These are phyloP conservation scores for Falco columbarius DNA, from an alignment of 2,797 vertebrate genomes.

Conservation along the genomic window DNA sequence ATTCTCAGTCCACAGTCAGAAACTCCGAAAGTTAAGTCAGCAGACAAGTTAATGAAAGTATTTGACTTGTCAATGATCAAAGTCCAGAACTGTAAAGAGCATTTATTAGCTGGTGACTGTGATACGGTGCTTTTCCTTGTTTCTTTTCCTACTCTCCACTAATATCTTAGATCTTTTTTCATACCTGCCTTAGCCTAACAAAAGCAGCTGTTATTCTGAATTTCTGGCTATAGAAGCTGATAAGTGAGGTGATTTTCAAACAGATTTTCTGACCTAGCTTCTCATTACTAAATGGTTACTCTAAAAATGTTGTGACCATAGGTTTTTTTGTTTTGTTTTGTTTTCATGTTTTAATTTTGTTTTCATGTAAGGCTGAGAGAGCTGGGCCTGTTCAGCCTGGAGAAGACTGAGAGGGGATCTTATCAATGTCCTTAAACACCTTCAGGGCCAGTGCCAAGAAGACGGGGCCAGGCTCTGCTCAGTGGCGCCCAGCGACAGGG, in stretches of 20 bases:
- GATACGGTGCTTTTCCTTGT: neutral
- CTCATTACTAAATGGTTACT: neutral
- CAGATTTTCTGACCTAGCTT: neutral
- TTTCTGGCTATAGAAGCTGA: neutral
- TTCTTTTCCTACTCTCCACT: neutral
- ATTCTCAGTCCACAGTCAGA: conserved; percentile 28
- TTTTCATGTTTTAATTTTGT: neutral
- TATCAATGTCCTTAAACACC: too few species aligned
- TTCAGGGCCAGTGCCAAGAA: too few species aligned
- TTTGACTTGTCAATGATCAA: conserved; percentile 65
- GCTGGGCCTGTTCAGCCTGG: too few species aligned
- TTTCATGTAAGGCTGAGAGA: neutral
- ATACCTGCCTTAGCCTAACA: conserved; percentile 23
- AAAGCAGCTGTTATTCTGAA: conserved; percentile 41
- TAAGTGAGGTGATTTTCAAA: conserved; percentile 28
- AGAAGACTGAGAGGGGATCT: too few species aligned
- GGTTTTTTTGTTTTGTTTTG: neutral
- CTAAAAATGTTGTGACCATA: neutral
- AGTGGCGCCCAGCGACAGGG: too few species aligned
- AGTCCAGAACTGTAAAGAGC: conserved; percentile 46
- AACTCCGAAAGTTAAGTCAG: conserved; percentile 48
- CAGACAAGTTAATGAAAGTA: conserved; percentile 61
- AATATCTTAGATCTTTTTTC: conserved; percentile 37
- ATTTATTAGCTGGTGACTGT: conserved; percentile 60
- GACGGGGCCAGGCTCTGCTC: too few species aligned